Evolutionary conservation across 2,888 invertebrate genomes (phyloP), one percentile per base, ranked within the genome.

Genomic region (Prionchulus punctatus): DNA sequence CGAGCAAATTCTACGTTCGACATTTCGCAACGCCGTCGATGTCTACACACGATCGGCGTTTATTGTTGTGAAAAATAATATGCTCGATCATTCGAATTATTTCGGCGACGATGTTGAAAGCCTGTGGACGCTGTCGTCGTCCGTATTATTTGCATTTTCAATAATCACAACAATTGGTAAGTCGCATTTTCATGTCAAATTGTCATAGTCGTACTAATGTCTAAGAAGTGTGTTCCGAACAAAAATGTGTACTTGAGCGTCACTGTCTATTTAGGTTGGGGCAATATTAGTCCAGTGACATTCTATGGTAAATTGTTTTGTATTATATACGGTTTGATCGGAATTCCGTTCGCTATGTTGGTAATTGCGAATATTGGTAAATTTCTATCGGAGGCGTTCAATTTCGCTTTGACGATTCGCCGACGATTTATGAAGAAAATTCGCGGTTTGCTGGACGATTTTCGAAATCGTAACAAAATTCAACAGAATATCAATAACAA

Each of bases 291-390:
- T 21, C 50, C 50, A 23, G 30, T 28, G 7, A 49, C 50, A 12
- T 49, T 30, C 23, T 28, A 7, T 12, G 50, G 50, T 7, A 26
- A 30, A 7, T 23, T 49, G 28, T 49, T 49, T 49, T 49, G 50
- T 23, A 28, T 49, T 7, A 28, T 49, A 12, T 49, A 49, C 30
- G 50, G 50, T 12, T 12, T 49, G 12, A 28, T 49, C 12, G 50
- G 50, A 26, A 49, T 49, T 21, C 50, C 50, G 12, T 49, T 49
- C 30, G 27, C 50, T 30, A 49, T 49, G 50, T 26, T 49, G 12
- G 50, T 49, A 4, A 7, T 49, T 4, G 50, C 50, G 28, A 49
- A 49, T 28, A 7, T 49, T 7, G 50, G 50, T 15, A 49, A 49
- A 21, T 49, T 49, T 30, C 28, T 49, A 26, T n/a, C 4, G 15